phyloP scores from a whole-genome alignment of 2,797 vertebrate species.

The Enteromius treurensis region DNA sequence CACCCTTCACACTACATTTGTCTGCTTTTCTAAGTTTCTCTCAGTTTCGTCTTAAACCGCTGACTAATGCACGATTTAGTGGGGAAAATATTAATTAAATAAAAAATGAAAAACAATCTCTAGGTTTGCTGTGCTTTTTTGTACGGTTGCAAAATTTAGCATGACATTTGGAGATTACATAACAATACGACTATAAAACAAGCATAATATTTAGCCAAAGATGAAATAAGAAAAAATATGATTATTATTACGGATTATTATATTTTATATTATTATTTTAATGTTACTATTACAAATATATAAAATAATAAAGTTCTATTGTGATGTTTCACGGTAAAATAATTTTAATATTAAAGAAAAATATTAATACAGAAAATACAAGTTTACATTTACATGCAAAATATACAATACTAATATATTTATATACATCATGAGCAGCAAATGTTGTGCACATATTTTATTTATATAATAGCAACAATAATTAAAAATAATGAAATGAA shows the following conservation, averaged over 20 bases:
- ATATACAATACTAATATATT: background rate
- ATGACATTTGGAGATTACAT: background rate
- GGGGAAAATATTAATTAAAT: background rate
- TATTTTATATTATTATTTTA: background rate
- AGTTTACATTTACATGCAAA: too few relatives aligned
- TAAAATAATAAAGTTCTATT: background rate
- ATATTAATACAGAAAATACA: background rate
- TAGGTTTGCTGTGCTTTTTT: background rate
- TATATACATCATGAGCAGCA: background rate
- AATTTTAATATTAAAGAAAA: background rate
- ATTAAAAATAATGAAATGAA: background rate
- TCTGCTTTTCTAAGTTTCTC: background rate
- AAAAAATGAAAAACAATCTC: background rate
- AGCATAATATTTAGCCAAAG: background rate
- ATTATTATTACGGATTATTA: background rate
- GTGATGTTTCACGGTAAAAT: background rate
- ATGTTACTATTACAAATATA: background rate
- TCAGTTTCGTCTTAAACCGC: too few relatives aligned
- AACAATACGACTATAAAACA: background rate
- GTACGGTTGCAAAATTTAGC: background rate
- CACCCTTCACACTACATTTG: background rate
- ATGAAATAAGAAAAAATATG: background rate
- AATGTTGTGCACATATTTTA: background rate
- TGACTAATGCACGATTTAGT: background rate
- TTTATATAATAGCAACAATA: background rate